Base-by-base conservation (phyloP, 1,140 invertebrate genomes). In the Phthorimaea operculella region DNA sequence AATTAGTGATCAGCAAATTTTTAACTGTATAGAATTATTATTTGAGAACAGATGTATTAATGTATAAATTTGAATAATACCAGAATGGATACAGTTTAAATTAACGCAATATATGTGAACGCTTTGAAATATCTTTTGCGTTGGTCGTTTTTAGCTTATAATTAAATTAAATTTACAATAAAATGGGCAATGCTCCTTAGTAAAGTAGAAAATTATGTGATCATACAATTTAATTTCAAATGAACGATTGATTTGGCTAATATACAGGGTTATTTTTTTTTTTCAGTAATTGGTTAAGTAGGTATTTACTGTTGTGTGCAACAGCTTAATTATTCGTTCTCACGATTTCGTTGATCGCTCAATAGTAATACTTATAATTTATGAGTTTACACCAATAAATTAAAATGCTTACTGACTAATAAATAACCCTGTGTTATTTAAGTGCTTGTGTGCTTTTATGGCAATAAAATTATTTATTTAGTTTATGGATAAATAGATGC, bases 171-270 rank as follows among this genome's bases (percentile, higher is more conserved):
- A 47, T 47, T 47, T 47, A 47, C 16, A 3, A 47, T 47, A 15
- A 16, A 47, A 9, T 11, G 44, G 16, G 44, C 44, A 47, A 16
- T 47, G 44, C 11, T 47, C 44, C 7, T 47, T 47, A 47, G 44
- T 39, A 47, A 47, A 16, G n/a, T 47, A 47, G 44, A 15, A 14
- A 47, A 47, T 47, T 14, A 14, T 47, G 44, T 47, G 36, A 52
- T 57, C 42, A 52, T 57, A 39, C 51, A 52, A 57, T 57, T 57
- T 47, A 52, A 57, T 48, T 57, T 57, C 28, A 39, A 39, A n/a
- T 39, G 36, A 28, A 28, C 2, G 21, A 28, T 44, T 49, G 21
- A 48, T 51, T 34, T 49, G 10, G 14, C 45, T 44, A 21, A 44
- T 33, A 47, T 52, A 28, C 51, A 51, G 51, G 47, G 34, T 7